Evolutionary conservation across 92 coral and sea anemone genomes (phyloP).

Genomic region (Nematostella vectensis): DNA sequence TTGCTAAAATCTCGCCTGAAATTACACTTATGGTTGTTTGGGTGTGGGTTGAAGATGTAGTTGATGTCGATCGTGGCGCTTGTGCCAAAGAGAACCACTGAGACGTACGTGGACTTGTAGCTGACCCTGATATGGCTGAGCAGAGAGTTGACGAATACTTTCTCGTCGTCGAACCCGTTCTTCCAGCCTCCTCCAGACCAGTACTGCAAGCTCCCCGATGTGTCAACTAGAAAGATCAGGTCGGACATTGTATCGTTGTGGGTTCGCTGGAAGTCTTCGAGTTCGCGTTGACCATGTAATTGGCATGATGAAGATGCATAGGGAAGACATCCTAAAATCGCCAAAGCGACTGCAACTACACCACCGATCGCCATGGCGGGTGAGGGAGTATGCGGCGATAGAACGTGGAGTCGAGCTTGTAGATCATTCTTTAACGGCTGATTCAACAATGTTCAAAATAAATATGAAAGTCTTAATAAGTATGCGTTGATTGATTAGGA

Average conservation of each 20-base stretch:
- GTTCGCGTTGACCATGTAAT: slow-evolving; percentile 52
- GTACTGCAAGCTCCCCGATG: slow-evolving; percentile 78
- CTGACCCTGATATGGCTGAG: slow-evolving; percentile 66
- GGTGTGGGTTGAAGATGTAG: slow-evolving; percentile 47
- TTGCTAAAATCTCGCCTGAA: slow-evolving; percentile 55
- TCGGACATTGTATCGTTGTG: slow-evolving; percentile 74
- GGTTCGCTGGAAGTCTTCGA: slow-evolving; percentile 54
- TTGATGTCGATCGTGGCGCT: slow-evolving; percentile 73
- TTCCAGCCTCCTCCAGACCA: slow-evolving; percentile 4
- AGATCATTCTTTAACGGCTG: no score
- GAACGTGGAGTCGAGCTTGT: no score
- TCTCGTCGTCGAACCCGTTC: slow-evolving; percentile 87
- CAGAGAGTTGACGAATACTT: slow-evolving; percentile 72
- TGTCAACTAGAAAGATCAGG: slow-evolving; percentile 79
- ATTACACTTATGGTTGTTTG: slow-evolving; percentile 82
- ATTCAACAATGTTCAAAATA: no score
- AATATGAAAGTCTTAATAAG: no score
- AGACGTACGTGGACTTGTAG: slow-evolving; percentile 66
- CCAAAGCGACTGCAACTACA: no score
- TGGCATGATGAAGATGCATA: no score
- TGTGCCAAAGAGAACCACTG: slow-evolving; percentile 80
- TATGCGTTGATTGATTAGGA: no score
- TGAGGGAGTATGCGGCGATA: no score
- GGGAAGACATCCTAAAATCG: no score
- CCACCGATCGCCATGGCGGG: no score